These are phyloP conservation scores for Zelleria hepariella DNA, from an alignment of 2,888 invertebrate genomes.

Conservation along the genomic window DNA sequence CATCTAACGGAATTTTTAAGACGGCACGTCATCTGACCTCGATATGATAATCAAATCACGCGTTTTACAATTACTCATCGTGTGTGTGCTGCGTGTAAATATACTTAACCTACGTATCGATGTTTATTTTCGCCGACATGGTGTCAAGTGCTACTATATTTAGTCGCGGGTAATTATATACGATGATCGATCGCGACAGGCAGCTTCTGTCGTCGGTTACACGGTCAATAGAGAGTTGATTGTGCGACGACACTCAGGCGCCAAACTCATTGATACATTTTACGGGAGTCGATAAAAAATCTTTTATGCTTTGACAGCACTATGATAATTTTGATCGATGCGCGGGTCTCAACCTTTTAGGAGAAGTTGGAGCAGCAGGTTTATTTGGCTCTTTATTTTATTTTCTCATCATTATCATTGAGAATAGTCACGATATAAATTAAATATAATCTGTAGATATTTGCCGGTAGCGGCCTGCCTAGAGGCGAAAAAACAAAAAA, in stretches of 20 bases:
- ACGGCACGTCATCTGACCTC: conserved; percentile 25
- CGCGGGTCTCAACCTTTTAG: neutral
- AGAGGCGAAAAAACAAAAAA: too few species aligned
- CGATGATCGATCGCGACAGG: conserved; percentile 55
- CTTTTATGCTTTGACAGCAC: conserved; percentile 38
- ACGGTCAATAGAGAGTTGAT: conserved; percentile 37
- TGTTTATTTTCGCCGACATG: conserved; percentile 41
- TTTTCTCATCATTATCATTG: too few species aligned
- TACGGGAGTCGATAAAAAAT: conserved; percentile 43
- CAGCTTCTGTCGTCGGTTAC: conserved; percentile 35
- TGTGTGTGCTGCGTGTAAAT: conserved; percentile 16
- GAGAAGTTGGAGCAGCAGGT: neutral
- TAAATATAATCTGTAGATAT: too few species aligned
- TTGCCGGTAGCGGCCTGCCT: too few species aligned
- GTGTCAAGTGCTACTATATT: neutral
- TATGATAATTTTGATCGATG: conserved; percentile 45
- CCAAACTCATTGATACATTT: conserved; percentile 23
- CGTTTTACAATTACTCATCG: conserved; percentile 14
- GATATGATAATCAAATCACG: conserved; percentile 26
- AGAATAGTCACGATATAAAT: too few species aligned
- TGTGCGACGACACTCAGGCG: conserved; percentile 25
- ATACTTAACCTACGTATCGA: conserved; percentile 26
- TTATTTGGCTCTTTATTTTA: neutral
- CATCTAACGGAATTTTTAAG: conserved; percentile 22
- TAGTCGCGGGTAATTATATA: conserved; percentile 20